A percentile compares a stretch with the other conserved stretches of the same genome.
Evolutionary conservation across 2,888 invertebrate genomes (phyloP).

Genomic region (Sclerodermus sp.): DNA sequence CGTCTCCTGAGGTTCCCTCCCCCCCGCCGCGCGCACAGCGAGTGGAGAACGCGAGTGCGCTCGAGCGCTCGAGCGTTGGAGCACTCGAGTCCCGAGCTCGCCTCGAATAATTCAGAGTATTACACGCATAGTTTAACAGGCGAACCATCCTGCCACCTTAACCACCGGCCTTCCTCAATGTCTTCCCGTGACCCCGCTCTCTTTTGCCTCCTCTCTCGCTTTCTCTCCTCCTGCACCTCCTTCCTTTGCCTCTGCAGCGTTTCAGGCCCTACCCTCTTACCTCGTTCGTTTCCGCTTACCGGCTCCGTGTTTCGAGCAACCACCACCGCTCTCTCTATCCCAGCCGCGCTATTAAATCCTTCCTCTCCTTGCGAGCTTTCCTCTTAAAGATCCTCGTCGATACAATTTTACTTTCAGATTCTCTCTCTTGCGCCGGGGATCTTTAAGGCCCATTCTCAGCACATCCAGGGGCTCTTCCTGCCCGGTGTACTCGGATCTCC

Average conservation of each 20-base stretch:
- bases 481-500: no score
- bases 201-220: constrained; percentile 4
- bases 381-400: background rate
- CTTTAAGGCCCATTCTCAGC: constrained; percentile 9
- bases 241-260: constrained; percentile 1
- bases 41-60: background rate
- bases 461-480: no score
- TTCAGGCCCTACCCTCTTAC: background rate
- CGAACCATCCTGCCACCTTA: constrained; percentile 22
- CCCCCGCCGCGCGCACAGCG: constrained; percentile 3
- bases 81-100: constrained; percentile 6
- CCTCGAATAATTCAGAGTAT: constrained; percentile 38
- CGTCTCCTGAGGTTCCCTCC: background rate
- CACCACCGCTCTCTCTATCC: no score
- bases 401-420: background rate
- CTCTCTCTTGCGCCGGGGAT: constrained; percentile 18
- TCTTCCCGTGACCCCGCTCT: background rate
- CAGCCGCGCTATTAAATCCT: no score
- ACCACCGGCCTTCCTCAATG: constrained; percentile 20
- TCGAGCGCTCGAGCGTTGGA: background rate
- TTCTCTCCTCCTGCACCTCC: constrained; percentile 9
- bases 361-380: background rate
- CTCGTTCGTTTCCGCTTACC: constrained; percentile 5
- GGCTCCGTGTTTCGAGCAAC: constrained; percentile 11
- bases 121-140: constrained; percentile 39